A percentile compares a stretch with the other conserved stretches of the same genome.
Conservation (phyloP, 2,888 invertebrate genomes). For the Ornithoptera alexandrae region DNA sequence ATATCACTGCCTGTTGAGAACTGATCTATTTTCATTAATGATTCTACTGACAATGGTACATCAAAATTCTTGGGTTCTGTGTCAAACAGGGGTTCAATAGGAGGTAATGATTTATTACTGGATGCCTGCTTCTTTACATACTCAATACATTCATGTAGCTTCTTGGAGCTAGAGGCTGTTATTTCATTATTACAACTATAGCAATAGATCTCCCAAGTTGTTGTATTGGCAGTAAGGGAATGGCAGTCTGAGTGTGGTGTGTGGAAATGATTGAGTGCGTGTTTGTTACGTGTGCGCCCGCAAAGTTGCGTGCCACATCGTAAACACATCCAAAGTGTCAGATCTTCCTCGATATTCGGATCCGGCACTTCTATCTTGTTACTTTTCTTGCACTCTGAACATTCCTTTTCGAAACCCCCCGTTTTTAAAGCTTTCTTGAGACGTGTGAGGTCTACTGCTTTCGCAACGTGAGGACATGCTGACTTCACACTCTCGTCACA, state of each 20-base stretch:
- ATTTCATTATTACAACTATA: constrained; percentile 88
- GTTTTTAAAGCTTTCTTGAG: constrained; percentile 80
- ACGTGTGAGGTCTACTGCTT: constrained; percentile 82
- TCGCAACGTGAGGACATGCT: constrained; percentile 84
- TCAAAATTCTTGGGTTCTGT: constrained; percentile 36
- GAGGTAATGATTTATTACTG: constrained; percentile 55
- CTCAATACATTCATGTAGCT: constrained; percentile 87
- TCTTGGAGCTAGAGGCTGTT: constrained; percentile 80
- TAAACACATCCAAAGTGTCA: constrained; percentile 87
- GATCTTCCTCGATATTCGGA: constrained; percentile 74
- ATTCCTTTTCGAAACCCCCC: constrained; percentile 77
- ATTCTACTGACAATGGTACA: constrained; percentile 47
- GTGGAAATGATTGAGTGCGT: constrained; percentile 87
- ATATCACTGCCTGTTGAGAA: constrained; percentile 62
- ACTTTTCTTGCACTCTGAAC: constrained; percentile 80
- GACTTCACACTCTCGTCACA: constrained; percentile 83
- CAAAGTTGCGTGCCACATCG: constrained; percentile 90
- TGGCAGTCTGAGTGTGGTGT: constrained; percentile 89
- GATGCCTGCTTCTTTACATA: constrained; percentile 82
- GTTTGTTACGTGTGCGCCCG: constrained; percentile 83
- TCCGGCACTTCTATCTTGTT: constrained; percentile 62
- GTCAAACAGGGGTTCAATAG: constrained; percentile 51
- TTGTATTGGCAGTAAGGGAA: constrained; percentile 85
- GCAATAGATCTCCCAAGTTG: constrained; percentile 87
- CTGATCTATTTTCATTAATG: constrained; percentile 50